A percentile compares a stretch with the other conserved stretches of the same genome.
Conservation (phyloP, 2,797 vertebrate genomes). For the Poeciliopsis infans region DNA sequence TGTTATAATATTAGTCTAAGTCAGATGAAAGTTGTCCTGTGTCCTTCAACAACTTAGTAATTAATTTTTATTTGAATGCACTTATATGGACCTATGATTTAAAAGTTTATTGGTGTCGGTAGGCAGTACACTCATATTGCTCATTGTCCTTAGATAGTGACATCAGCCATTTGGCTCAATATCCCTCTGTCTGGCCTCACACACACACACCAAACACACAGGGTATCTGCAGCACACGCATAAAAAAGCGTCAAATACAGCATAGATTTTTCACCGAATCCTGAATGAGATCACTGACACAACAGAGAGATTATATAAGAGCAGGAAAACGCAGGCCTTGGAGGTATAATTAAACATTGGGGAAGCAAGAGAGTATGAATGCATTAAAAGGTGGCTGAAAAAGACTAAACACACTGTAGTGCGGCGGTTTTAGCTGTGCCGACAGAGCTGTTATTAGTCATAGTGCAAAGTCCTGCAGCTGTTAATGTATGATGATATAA, state of each 20-base stretch:
- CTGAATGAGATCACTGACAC: conserved; percentile 52
- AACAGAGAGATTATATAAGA: conserved; percentile 58
- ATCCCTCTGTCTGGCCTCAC: conserved; percentile 29
- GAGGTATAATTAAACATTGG: conserved; percentile 31
- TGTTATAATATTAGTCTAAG: not conserved
- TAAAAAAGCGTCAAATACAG: conserved; percentile 17
- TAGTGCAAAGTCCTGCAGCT: conserved; percentile 13
- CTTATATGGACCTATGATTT: not conserved
- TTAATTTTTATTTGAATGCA: not conserved
- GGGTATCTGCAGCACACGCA: not conserved
- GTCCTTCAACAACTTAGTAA: not conserved
- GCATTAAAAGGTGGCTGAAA: conserved; percentile 46
- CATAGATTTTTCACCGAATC: conserved; percentile 32
- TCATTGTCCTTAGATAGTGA: conserved; percentile 23
- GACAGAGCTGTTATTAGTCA: conserved; percentile 22
- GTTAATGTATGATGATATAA: not conserved
- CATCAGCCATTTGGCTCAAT: conserved; percentile 49
- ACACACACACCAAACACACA: conserved; percentile 3
- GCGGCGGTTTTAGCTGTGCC: conserved; percentile 11
- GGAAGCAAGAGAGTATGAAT: conserved; percentile 41
- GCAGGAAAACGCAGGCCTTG: conserved; percentile 11
- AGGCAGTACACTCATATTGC: not conserved
- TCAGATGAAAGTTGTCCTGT: not conserved
- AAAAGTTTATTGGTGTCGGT: not conserved
- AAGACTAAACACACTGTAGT: conserved; percentile 28